Evolutionary conservation across 2,888 invertebrate genomes (phyloP).

Genomic region (Taenaris catops): DNA sequence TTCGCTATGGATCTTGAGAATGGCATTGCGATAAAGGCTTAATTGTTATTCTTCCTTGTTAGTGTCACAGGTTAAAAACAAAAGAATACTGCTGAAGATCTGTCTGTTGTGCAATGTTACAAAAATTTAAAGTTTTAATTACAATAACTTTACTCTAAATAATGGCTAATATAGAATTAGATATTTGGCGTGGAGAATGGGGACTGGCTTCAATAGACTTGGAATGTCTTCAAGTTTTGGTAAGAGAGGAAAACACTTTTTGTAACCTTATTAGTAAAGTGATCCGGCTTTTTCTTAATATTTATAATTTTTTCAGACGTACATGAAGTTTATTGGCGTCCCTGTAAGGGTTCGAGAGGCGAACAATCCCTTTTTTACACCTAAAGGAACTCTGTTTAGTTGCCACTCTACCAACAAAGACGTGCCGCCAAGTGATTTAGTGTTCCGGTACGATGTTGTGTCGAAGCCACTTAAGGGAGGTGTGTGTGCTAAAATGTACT

Average conservation of each 20-base stretch:
- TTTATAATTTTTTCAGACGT: conserved; percentile 63
- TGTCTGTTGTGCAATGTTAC: conserved; percentile 14
- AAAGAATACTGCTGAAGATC: conserved; percentile 1
- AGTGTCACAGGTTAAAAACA: background rate
- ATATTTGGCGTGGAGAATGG: conserved; percentile 93
- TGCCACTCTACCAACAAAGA: too few relatives aligned
- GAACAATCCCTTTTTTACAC: conserved; percentile 86
- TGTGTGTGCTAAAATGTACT: too few relatives aligned
- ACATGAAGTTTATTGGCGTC: conserved; percentile 87
- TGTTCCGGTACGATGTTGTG: too few relatives aligned
- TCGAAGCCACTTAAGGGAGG: too few relatives aligned
- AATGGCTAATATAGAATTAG: conserved; percentile 79
- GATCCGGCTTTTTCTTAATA: conserved; percentile 33
- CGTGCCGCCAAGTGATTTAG: too few relatives aligned
- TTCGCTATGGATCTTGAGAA: too few relatives aligned
- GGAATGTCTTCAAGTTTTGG: conserved; percentile 90
- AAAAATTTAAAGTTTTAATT: conserved; percentile 9
- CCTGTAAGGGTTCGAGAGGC: conserved; percentile 85
- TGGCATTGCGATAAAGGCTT: too few relatives aligned
- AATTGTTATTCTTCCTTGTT: too few relatives aligned
- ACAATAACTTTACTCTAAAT: conserved; percentile 15
- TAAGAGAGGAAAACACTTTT: conserved; percentile 50
- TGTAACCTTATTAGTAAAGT: conserved; percentile 17
- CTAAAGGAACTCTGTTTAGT: conserved; percentile 84
- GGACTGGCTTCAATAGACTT: conserved; percentile 92